Evolutionary conservation across 2,888 invertebrate species (phyloP).

Genomic region (Criorhina ranunculi): DNA sequence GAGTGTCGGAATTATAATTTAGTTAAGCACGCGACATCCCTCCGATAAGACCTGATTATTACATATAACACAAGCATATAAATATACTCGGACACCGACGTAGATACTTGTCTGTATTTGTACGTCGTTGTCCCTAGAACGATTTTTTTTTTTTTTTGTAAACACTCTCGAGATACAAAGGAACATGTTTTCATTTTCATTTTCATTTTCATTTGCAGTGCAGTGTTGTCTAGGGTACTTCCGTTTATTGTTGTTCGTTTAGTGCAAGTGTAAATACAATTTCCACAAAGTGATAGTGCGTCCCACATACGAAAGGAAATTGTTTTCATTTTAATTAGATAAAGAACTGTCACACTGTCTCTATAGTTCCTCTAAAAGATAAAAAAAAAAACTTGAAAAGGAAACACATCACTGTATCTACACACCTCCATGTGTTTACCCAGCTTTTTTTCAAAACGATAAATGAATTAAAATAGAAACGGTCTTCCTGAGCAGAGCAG

Average conservation of each 20-base stretch:
- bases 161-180: constrained; percentile 42
- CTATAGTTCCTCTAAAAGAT: constrained; percentile 27
- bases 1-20: constrained; percentile 71
- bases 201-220: not conserved
- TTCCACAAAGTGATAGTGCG: constrained; percentile 26
- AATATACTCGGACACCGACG: not conserved
- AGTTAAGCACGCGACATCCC: constrained; percentile 79
- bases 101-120: not conserved
- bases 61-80: not conserved
- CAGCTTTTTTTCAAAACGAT: constrained; percentile 19
- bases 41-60: constrained; percentile 74
- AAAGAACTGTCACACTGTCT: constrained; percentile 30
- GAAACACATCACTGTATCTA: not conserved
- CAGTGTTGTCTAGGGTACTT: constrained; percentile 41
- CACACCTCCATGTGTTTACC: constrained; percentile 35
- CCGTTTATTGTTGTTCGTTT: constrained; percentile 30
- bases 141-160: not conserved
- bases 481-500: not conserved
- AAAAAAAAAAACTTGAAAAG: not conserved
- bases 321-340: constrained; percentile 47
- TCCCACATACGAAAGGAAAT: constrained; percentile 12
- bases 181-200: constrained; percentile 25
- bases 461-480: constrained; percentile 8
- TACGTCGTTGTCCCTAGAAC: constrained; percentile 28
- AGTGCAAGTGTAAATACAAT: constrained; percentile 26